Conservation (phyloP, 1,140 invertebrate genomes). For the Brachionus rotundiformis region DNA sequence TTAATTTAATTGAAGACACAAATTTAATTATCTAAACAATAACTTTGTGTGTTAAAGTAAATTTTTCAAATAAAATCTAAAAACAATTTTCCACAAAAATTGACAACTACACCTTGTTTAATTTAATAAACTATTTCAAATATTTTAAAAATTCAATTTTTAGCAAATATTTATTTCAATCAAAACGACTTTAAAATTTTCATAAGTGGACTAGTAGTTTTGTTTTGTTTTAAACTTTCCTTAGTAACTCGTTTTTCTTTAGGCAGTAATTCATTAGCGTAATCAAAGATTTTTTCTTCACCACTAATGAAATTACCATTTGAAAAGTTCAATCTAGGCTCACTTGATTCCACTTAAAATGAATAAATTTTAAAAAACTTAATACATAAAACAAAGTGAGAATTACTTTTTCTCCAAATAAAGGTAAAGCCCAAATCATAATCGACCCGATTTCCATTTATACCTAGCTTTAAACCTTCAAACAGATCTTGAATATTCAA, state of each 20-base stretch:
- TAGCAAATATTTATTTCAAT: conserved; percentile 9
- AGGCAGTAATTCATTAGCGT: conserved; percentile 12
- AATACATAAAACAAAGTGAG: not conserved
- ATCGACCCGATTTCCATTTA: not conserved
- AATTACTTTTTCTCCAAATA: conserved; percentile 39
- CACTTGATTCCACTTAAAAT: conserved; percentile 9
- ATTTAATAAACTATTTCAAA: not conserved
- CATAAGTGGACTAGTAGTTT: not conserved
- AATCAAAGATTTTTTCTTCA: not conserved
- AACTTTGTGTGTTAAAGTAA: not conserved
- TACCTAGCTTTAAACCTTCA: not conserved
- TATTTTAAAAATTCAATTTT: not conserved
- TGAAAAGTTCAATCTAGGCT: not conserved
- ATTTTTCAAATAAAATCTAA: not conserved
- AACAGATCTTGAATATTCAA: conserved; percentile 19
- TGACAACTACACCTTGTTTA: not conserved
- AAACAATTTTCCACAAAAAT: not conserved
- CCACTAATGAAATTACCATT: not conserved
- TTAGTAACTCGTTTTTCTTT: not conserved
- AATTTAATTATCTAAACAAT: no score
- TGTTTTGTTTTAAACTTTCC: not conserved
- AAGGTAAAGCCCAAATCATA: conserved; percentile 50
- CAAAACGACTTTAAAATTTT: not conserved
- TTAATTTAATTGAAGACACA: no score
- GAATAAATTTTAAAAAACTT: not conserved